Percentiles rank a stretch among this genome's conserved stretches.
These are phyloP conservation scores for Sarcophaga carnaria DNA, from an alignment of 2,888 invertebrate genomes.

Conservation along the genomic window DNA sequence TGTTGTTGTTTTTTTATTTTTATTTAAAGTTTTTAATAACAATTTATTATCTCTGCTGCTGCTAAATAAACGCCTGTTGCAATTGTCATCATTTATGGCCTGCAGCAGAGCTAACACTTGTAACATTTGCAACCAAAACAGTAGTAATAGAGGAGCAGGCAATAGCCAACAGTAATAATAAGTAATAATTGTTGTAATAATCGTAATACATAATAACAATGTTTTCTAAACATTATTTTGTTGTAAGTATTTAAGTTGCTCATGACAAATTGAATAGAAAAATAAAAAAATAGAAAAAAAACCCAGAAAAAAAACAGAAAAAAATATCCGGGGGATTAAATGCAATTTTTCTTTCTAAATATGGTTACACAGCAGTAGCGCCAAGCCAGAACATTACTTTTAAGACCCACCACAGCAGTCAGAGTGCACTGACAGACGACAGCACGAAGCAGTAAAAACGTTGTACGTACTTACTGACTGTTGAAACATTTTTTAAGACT, in stretches of 20 bases:
- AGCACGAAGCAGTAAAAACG: too few species aligned
- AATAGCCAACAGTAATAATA: not conserved
- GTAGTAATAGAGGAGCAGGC: not conserved
- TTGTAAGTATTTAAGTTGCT: slow-evolving; percentile 26
- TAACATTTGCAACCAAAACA: not conserved
- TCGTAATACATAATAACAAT: slow-evolving; percentile 49
- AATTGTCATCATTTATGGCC: slow-evolving; percentile 54
- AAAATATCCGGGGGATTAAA: not conserved
- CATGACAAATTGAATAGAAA: slow-evolving; percentile 21
- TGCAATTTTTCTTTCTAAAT: not conserved
- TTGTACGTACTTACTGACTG: too few species aligned
- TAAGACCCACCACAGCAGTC: not conserved
- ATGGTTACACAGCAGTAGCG: not conserved
- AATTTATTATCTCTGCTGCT: slow-evolving; percentile 52
- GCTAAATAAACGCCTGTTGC: slow-evolving; percentile 38
- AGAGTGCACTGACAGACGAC: not conserved
- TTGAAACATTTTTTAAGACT: too few species aligned
- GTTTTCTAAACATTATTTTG: slow-evolving; percentile 46
- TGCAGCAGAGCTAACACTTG: not conserved
- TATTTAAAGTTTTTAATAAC: slow-evolving; percentile 41
- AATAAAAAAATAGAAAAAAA: not conserved
- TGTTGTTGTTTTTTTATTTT: not conserved
- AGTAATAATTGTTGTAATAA: not conserved
- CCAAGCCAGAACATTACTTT: not conserved
- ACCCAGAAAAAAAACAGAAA: not conserved